phyloP scores from a whole-genome alignment of 2,888 invertebrate genomes.

The Saturnia japonica region DNA sequence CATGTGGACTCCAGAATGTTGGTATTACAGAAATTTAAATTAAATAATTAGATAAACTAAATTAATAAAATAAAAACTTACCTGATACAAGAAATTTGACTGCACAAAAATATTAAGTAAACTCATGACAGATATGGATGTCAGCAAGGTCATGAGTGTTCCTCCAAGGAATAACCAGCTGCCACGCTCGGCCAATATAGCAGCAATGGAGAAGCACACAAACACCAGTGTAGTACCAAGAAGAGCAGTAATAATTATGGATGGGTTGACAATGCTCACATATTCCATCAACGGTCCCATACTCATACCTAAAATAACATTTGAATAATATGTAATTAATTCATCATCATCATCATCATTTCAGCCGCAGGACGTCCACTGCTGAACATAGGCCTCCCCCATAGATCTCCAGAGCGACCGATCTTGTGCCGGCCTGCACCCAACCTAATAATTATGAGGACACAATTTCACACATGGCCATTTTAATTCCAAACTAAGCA shows the following conservation, averaged over 20 bases:
- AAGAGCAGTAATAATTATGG: slow-evolving; percentile 93
- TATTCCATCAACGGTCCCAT: slow-evolving; percentile 92
- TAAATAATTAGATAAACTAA: neutral
- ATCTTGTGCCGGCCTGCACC: too few species aligned
- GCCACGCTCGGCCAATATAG: slow-evolving; percentile 93
- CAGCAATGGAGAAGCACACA: slow-evolving; percentile 93
- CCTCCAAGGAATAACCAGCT: slow-evolving; percentile 96
- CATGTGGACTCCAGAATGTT: too few species aligned
- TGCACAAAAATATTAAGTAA: slow-evolving; percentile 93
- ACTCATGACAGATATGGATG: slow-evolving; percentile 89
- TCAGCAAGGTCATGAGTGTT: slow-evolving; percentile 90
- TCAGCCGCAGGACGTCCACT: too few species aligned
- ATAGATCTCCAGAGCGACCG: too few species aligned
- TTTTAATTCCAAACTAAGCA: too few species aligned
- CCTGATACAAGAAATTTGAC: slow-evolving; percentile 89
- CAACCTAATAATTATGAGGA: too few species aligned
- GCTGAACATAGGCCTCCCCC: too few species aligned
- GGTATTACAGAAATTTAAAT: too few species aligned
- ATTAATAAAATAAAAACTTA: slow-evolving; percentile 56
- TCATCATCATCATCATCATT: too few species aligned
- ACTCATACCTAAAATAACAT: slow-evolving; percentile 86
- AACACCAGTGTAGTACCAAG: slow-evolving; percentile 93
- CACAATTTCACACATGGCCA: too few species aligned
- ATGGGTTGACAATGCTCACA: slow-evolving; percentile 91
- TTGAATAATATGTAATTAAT: neutral